phyloP scores from a whole-genome alignment of 2,888 invertebrate genomes.

The Andrena chrysosceles region DNA sequence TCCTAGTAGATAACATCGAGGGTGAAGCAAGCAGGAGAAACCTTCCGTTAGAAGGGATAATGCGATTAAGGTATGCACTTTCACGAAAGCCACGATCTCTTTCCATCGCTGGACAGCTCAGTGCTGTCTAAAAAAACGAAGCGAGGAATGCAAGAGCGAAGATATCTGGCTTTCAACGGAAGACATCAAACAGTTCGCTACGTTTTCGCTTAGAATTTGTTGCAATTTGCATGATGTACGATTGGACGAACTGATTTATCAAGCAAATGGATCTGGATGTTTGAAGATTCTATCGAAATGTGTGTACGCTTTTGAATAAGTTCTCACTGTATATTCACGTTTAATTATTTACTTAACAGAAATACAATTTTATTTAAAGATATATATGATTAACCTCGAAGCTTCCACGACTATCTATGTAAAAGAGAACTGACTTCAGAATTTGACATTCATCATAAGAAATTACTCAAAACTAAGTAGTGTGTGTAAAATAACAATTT shows the following conservation, averaged over 20 bases:
- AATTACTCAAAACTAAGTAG: too few species aligned
- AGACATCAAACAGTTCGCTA: conserved; percentile 12
- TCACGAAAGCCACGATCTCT: conserved; percentile 59
- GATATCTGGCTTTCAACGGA: neutral
- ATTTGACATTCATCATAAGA: too few species aligned
- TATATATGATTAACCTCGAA: too few species aligned
- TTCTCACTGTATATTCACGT: too few species aligned
- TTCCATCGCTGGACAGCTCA: conserved; percentile 55
- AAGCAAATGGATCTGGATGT: neutral
- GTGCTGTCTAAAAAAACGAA: neutral
- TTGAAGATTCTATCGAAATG: neutral
- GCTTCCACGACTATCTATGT: too few species aligned
- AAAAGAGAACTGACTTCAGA: too few species aligned
- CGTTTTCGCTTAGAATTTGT: neutral
- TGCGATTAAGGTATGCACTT: conserved; percentile 74
- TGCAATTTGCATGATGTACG: conserved; percentile 25
- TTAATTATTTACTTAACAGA: too few species aligned
- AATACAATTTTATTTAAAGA: too few species aligned
- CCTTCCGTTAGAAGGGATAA: conserved; percentile 58
- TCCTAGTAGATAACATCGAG: conserved; percentile 66
- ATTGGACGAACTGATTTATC: conserved; percentile 1
- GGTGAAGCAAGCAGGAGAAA: conserved; percentile 28
- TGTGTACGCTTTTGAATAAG: too few species aligned
- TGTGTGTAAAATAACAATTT: too few species aligned
- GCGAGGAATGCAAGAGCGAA: neutral